Base-by-base conservation (phyloP, 2,797 vertebrate species). In the Poeciliopsis presidionis region DNA sequence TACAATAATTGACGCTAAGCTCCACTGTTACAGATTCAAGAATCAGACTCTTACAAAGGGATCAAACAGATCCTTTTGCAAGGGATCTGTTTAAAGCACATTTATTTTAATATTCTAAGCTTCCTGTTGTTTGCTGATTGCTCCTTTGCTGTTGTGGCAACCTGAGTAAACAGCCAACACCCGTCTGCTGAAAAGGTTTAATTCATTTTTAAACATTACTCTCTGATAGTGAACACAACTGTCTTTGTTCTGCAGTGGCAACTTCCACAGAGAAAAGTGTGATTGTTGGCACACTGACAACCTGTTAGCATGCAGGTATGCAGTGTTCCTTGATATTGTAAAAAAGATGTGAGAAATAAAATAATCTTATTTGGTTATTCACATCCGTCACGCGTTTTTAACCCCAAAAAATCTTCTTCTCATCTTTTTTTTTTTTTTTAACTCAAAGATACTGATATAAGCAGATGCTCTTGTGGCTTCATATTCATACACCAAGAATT, bases 371-470 rank as follows among this genome's bases (percentile, higher is more conserved):
- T 41, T 25, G 20, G 9, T 41, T 43, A 5, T 67, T 22, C 39
- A 13, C 9, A 67, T 11, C 12, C 1, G 22, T 59, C 14, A 39
- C 39, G 20, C 11, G 12, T 25, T 41, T 67, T 18, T 22, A 20
- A 12, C 22, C 30, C 36, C 7, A 5, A 25, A 41, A 11, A 4
- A 4, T 9, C 82, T 51, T 55, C 5, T 61, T 77, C 73, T 79
- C 20, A 1, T 86, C 16, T 53, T 59, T 14, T 74, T 71, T 79
- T 28, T 33, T 9, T 43, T 43, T 43, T 11, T 43, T 16, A n/a
- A 73, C 47, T 67, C 20, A 73, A 86, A 90, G 75, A 72, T 85
- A 85, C 89, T 87, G 87, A 90, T 89, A 79, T 47, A 87, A 85
- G 74, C 84, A 78, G 45, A 9, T 39, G 11, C n/a, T 74, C 33